Evolutionary conservation across 2,113 vertebrate species (phyloP), one percentile per base, ranked within the genome.

Genomic region (Lipophrys pholis): DNA sequence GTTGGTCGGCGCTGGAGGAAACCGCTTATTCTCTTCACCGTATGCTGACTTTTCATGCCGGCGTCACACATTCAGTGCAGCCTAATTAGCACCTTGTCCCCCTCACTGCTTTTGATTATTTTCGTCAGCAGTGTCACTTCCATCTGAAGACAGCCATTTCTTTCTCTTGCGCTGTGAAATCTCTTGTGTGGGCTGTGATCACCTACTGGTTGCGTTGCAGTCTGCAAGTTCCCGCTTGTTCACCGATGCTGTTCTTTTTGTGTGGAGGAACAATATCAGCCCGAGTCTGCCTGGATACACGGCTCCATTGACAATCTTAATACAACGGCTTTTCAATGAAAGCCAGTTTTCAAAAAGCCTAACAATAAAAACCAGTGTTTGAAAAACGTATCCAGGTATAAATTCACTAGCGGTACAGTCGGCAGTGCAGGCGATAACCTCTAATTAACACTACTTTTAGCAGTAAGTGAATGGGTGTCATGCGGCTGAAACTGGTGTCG

Each of bases 71-170:
- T 54, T 69, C 46, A 36, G 21, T 41, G 21, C 12, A 9, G 12
- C 6, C 41, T 53, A 78, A 70, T 78, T 66, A 56, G 60, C 38
- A 61, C 2, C 0, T 11, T 10, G 15, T 12, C 2, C 16, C 15
- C 14, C 55, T 36, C 55, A 8, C 8, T 36, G n/a, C 30, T 65
- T 50, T 43, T 56, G 6, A 49, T 61, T 51, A 39, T 69, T 55
- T 58, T 65, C 46, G 42, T 66, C 35, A 42, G 54, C 65, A 54
- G 50, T 35, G 55, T 39, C 53, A 45, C 54, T 68, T 60, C 48
- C 11, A 48, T 10, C 17, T 42, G 16, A 15, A 69, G 21, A 51
- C 21, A 30, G 21, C 21, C 21, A 30, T 5, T 38, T 8, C 6
- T 21, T 46, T 36, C 45, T 53, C 35, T 48, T 35, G n/a, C 15